Evolutionary conservation across 1,140 invertebrate genomes (phyloP), one percentile per base, ranked within the genome.

Genomic region (Brachionus sp.): DNA sequence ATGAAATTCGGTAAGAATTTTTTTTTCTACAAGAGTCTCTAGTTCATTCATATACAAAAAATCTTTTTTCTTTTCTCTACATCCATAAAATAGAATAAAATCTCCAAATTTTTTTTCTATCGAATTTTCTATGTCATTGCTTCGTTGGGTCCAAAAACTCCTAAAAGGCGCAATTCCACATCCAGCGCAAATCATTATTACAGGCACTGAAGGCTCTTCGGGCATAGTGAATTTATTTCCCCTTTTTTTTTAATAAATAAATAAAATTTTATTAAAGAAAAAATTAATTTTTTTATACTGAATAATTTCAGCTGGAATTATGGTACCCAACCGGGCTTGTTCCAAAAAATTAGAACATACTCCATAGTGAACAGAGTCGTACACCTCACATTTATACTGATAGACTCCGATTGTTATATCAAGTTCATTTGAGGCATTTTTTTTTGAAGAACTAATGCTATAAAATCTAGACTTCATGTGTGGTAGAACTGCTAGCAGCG

Each of bases 391-490:
- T 86, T 91, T 92, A 87, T 96, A 97, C 68, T 92, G 92, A 7
- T 97, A 95, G 1, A 97, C 93, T 77, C 94, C 95, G 12, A 97
- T 94, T 0, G 96, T 98, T 6, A 96, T 89, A 88, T 98, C 94
- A 39, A 97, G 91, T 88, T 89, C 91, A 66, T 93, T 92, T 1
- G 91, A 91, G n/a, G 92, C 91, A 0, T 91, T 86, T 0, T 93
- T 93, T 13, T 46, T 23, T 9, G 95, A 95, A 0, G 95, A 96
- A 12, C 95, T 96, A 75, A 98, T 96, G 44, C 94, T 95, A 88
- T 98, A 98, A 89, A 96, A 97, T 86, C 96, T 91, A 3, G 95
- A 94, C 88, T 97, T 95, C 23, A 98, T 88, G 0, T 94, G 90
- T 1, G 93, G 94, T 6, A 98, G 89, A 85, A 96, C 92, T 0